Evolutionary conservation across 2,113 vertebrate genomes (phyloP), one percentile per base, ranked within the genome.

Genomic region (Zosterops borbonicus): DNA sequence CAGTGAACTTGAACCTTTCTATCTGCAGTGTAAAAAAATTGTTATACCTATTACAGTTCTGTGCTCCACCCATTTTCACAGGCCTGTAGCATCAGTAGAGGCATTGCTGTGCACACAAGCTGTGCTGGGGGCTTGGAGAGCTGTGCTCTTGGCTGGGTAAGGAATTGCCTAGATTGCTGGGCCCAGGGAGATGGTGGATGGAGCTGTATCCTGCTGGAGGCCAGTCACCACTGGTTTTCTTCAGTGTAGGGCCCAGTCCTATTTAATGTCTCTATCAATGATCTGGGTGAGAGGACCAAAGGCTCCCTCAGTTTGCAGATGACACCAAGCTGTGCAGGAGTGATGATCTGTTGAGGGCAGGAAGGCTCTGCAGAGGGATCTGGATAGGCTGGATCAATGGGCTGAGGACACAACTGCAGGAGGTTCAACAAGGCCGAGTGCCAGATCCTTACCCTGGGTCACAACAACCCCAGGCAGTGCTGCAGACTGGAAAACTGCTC

Each of bases 271-370:
- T 56, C 65, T 21, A 6, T n/a, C 39, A 21, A 2, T 7, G 9
- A 39, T 16, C 42, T 68, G 25, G 44, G 8, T 0, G 2, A 60
- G 33, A 33, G 42, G 17, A n/a, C 5, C 0, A 0, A 58, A 35
- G 20, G 31, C 11, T 37, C 19, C 24, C 18, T 67, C 14, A 42
- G 29, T 64, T 33, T 70, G 33, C 25, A 81, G 24, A 11, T 19
- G 12, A 50, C 33, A 25, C 15, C 37, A 42, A 23, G 22, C 2
- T 46, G 50, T 22, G 35, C 0, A 1, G 55, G 23, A 74, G 29
- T 9, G 31, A 13, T 46, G 14, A 23, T 47, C 5, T 62, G 41
- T 1, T 76, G 23, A 69, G 29, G 11, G 46, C 10, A 52, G 67
- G 18, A 33, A 35, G 29, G 42, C 9, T 68, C 35, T 69, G 8